A percentile compares a stretch with the other conserved stretches of the same genome.
phyloP scores from a whole-genome alignment of 2,113 vertebrate genomes.

The Hemiprocne comata region DNA sequence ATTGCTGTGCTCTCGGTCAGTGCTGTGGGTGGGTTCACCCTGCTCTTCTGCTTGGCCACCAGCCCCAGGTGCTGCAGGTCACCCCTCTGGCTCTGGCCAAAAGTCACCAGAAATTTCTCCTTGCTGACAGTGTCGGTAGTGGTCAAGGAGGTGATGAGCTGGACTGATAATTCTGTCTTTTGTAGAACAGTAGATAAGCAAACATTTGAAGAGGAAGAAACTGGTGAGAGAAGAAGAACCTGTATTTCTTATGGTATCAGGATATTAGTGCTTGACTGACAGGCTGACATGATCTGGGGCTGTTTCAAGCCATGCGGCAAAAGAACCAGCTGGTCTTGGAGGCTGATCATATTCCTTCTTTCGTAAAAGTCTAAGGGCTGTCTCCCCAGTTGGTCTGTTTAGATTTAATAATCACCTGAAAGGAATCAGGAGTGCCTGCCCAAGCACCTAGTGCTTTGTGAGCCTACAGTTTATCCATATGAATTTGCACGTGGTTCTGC shows the following conservation, averaged over 20 bases:
- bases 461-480: background rate
- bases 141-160: background rate
- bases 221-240: background rate
- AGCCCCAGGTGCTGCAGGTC: background rate
- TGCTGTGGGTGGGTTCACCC: background rate
- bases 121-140: background rate
- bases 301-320: background rate
- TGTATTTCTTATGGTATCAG: background rate
- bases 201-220: background rate
- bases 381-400: background rate
- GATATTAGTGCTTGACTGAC: background rate
- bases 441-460: background rate
- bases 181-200: background rate
- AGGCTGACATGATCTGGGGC: background rate
- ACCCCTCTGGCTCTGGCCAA: background rate
- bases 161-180: background rate
- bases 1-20: background rate
- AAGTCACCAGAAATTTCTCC: background rate
- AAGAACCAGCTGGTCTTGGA: background rate
- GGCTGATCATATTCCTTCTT: background rate
- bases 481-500: accelerated
- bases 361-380: background rate
- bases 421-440: background rate
- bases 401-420: background rate
- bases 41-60: accelerated